Evolutionary conservation across 2,888 invertebrate genomes (phyloP), one percentile per base, ranked within the genome.

Genomic region (Ennomos erosarius): DNA sequence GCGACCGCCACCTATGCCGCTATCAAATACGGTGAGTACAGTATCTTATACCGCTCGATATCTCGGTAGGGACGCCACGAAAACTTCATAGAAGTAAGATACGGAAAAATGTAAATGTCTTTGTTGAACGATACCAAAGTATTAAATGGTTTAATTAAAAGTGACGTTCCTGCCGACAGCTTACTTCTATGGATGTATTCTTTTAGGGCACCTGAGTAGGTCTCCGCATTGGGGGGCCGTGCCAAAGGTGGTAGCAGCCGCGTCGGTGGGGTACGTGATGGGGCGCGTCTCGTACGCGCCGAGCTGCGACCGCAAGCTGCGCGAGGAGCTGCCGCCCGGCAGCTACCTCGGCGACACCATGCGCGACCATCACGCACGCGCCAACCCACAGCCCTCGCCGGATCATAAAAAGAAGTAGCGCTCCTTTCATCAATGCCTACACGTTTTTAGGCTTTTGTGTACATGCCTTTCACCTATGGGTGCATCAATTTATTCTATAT

Each of bases 221-320:
- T 93, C 90, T 79, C 83, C 92, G n/a, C 93, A 93, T 74, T 96
- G 94, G 82, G 97, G 97, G 10, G 92, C 94, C 0, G 82, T 90
- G 10, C 96, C 96, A 3, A 97, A 97, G 86, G 93, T 96, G 13
- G 70, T 93, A 0, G 79, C 92, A 36, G 95, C 95, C 16, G 93
- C 93, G 84, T 93, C 38, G 16, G 35, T 96, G 94, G 82, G 97
- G 96, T 9, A 96, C 84, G 93, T 47, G 16, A 0, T 96, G 94
- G 82, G 97, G 96, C 9, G 92, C 94, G 1, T 96, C 46, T 95
- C 96, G 1, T 97, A 96, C 79, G 94, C 95, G 70, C 79, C 87
- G 10, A 89, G 90, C 67, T 97, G 97, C 83, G 95, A 95, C 0
- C 94, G 95, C 71, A 96, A 95, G 80, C 87, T 97, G 10, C 95